A percentile compares a stretch with the other conserved stretches of the same genome.
Conservation (phyloP, 2,888 invertebrate species). For the Phaedon cochleariae region DNA sequence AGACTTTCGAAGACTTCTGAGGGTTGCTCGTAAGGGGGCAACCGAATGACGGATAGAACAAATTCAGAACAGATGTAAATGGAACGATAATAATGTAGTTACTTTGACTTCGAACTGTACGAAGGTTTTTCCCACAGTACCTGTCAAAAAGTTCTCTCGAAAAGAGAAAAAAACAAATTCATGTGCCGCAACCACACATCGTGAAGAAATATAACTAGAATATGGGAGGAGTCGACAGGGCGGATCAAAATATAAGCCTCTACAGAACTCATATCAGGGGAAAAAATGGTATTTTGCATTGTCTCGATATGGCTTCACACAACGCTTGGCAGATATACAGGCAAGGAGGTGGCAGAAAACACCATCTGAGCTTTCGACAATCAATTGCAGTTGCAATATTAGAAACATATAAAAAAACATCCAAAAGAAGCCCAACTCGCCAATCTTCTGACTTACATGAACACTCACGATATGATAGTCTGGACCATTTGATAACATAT, state of each 20-base stretch:
- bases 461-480: conserved; percentile 24
- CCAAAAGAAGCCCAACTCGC: too few relatives aligned
- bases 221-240: too few relatives aligned
- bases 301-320: conserved; percentile 42
- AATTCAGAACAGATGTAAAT: too few relatives aligned
- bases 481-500: conserved; percentile 28
- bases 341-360: conserved; percentile 38
- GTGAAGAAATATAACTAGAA: conserved; percentile 34
- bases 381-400: conserved; percentile 28
- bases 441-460: too few relatives aligned
- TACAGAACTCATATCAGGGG: too few relatives aligned
- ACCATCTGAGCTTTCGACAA: conserved; percentile 43
- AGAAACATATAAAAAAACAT: conserved; percentile 23
- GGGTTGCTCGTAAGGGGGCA: too few relatives aligned
- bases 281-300: conserved; percentile 47
- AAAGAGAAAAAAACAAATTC: conserved; percentile 28
- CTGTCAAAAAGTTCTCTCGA: conserved; percentile 27
- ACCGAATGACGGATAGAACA: too few relatives aligned
- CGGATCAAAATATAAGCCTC: too few relatives aligned
- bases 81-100: conserved; percentile 31
- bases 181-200: conserved; percentile 22
- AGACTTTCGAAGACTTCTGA: too few relatives aligned
- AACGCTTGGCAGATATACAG: conserved; percentile 45
- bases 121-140: conserved; percentile 19
- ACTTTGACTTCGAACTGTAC: conserved; percentile 24